Conservation (phyloP, 2,888 invertebrate species). For the Hemithea aestivaria region DNA sequence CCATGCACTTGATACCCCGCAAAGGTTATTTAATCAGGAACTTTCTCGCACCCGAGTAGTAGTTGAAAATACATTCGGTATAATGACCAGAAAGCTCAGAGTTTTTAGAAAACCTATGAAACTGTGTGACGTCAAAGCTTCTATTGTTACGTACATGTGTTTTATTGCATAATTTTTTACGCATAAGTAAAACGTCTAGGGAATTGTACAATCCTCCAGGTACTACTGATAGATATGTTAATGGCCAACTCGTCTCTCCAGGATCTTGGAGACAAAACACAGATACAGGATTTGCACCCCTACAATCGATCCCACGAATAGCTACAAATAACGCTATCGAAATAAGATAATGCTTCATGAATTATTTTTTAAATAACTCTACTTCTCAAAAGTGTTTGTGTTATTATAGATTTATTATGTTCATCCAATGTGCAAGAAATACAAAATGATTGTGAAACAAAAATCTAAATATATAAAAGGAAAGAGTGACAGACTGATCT, state of each 20-base stretch:
- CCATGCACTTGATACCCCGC: neutral
- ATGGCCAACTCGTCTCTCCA: neutral
- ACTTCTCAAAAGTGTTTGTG: neutral
- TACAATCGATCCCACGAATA: neutral
- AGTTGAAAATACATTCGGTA: neutral
- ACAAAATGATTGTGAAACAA: no score
- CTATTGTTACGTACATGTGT: neutral
- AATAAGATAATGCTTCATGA: neutral
- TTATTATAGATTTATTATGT: no score
- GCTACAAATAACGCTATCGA: no score
- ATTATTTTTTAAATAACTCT: neutral
- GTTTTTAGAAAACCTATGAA: neutral
- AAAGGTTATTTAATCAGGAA: constrained; percentile 1
- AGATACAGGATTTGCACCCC: neutral
- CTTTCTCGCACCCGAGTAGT: neutral
- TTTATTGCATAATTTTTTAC: neutral
- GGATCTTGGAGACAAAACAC: neutral
- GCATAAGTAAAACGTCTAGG: neutral
- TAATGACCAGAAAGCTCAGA: neutral
- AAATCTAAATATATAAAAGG: no score
- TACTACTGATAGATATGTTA: neutral
- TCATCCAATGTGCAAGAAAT: no score
- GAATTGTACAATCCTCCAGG: neutral
- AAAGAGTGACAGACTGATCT: no score
- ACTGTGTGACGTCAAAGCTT: neutral